These are phyloP conservation scores for Dryococelus australis DNA, from an alignment of 2,888 invertebrate genomes.

Conservation along the genomic window DNA sequence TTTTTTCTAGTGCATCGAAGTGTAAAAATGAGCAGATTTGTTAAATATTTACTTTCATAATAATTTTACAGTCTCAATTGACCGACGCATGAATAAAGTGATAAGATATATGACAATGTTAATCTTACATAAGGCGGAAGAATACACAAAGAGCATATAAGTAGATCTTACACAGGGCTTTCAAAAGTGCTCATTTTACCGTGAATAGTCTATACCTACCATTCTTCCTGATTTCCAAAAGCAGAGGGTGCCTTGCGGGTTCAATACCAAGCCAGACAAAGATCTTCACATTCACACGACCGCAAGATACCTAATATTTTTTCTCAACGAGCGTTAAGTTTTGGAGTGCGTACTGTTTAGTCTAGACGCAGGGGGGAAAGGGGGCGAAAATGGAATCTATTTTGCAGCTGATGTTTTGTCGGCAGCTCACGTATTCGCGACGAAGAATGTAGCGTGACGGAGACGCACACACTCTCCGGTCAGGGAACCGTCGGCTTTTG, in stretches of 20 bases:
- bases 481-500: neutral
- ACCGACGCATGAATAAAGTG: too few relatives aligned
- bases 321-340: neutral
- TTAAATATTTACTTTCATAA: too few relatives aligned
- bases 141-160: too few relatives aligned
- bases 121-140: too few relatives aligned
- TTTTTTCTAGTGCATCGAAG: too few relatives aligned
- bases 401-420: neutral
- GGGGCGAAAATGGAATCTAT: neutral
- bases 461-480: neutral
- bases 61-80: too few relatives aligned
- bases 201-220: too few relatives aligned
- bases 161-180: too few relatives aligned
- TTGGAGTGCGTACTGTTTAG: neutral
- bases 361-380: neutral
- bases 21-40: too few relatives aligned
- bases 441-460: neutral
- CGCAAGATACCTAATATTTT: neutral
- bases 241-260: too few relatives aligned
- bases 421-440: neutral
- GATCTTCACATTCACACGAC: neutral
- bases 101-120: too few relatives aligned
- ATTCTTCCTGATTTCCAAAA: neutral
- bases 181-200: too few relatives aligned
- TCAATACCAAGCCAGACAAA: neutral